Evolutionary conservation across 2,113 vertebrate species (phyloP), one percentile per base, ranked within the genome.

Genomic region (Suncus etruscus): DNA sequence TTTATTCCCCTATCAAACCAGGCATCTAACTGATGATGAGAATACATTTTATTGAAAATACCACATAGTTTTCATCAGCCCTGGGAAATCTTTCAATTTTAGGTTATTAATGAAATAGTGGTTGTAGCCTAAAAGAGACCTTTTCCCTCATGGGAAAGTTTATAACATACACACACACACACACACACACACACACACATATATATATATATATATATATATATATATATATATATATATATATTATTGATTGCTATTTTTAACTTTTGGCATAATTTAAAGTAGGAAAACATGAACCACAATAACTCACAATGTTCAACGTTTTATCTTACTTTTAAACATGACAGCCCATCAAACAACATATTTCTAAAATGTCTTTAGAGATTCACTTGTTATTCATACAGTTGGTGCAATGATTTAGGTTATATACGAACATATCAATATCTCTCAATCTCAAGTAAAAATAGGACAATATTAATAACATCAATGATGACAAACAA

Each of bases 301-400:
- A 69, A 51, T 58, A 91, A 81, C 70, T 63, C 11, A 61, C 15
- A 87, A 18, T 81, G 27, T 3, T 81, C 9, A 31, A 24, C 69
- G 22, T 51, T 81, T 74, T 87, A 15, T 77, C 20, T 78, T 51
- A 61, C 39, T 39, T 86, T 74, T 54, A 15, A 70, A 58, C 69
- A 76, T 85, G 50, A 73, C 22, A 91, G n/a, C 11, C 39, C 31
- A 58, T 72, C 29, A 86, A 78, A 72, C 61, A 11, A 20, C 14
- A 91, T 9, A 54, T 84, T 83, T 94, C 39, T 77, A 63, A 91
- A 61, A 81, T 74, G 7, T 68, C 69, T 81, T 73, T 72, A 81
- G 47, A 27, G 9, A 14, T 73, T 78, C 31, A 80, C 74, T 91
- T 88, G 29, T 54, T 88, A 47, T 86, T 86, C 83, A 39, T 78